A percentile compares a stretch with the other conserved stretches of the same genome.
These are phyloP conservation scores for Oscheius sp. DNA, from an alignment of 2,888 invertebrate species.

Conservation along the genomic window DNA sequence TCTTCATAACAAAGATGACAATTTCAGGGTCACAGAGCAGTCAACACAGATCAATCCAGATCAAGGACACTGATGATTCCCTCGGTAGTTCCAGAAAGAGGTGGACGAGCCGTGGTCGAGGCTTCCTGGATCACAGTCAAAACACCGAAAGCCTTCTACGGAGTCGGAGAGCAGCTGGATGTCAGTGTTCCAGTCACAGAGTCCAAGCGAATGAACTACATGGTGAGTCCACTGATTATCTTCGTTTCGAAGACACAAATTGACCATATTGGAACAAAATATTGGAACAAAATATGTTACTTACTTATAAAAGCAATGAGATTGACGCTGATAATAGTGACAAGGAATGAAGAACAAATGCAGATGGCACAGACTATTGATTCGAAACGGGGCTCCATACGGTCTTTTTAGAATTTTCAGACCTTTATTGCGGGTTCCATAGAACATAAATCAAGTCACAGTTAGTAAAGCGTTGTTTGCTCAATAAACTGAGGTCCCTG, in stretches of 20 bases:
- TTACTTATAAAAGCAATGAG: not conserved
- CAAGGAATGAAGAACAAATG: not conserved
- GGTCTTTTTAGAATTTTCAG: too few species aligned
- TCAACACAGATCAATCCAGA: conserved; percentile 20
- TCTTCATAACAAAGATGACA: not conserved
- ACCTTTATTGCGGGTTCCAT: too few species aligned
- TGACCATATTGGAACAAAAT: not conserved
- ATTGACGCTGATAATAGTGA: not conserved
- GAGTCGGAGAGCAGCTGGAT: conserved; percentile 39
- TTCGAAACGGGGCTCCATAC: not conserved
- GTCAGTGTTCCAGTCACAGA: conserved; percentile 14
- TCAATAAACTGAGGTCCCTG: too few species aligned
- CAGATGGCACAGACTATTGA: not conserved
- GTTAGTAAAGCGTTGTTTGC: too few species aligned
- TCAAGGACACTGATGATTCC: conserved; percentile 28
- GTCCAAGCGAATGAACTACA: conserved; percentile 34
- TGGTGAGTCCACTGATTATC: conserved; percentile 34
- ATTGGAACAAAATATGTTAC: not conserved
- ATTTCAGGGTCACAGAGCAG: conserved; percentile 6
- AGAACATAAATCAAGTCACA: too few species aligned
- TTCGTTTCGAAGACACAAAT: too few species aligned
- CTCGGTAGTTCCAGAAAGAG: not conserved
- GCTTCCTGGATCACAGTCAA: conserved; percentile 32
- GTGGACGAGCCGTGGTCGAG: conserved; percentile 1
- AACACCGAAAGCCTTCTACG: conserved; percentile 35